A percentile compares a stretch with the other conserved stretches of the same genome.
These are phyloP conservation scores for Oceanodroma leucorhoa DNA, from an alignment of 2,797 vertebrate species.

Conservation along the genomic window DNA sequence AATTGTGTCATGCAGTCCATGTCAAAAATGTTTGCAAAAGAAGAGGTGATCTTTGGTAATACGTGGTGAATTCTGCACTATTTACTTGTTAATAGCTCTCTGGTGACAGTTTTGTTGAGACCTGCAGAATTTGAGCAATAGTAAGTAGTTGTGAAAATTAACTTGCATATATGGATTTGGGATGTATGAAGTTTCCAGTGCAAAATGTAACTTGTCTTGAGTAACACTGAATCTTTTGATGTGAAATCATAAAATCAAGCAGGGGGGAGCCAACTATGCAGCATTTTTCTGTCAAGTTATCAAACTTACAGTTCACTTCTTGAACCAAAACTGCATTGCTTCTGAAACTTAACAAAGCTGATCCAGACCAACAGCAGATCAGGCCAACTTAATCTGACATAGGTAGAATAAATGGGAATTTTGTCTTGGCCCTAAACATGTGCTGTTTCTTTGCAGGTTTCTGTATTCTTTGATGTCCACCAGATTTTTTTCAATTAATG, in stretches of 20 bases:
- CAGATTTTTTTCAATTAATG: slow-evolving; percentile 59
- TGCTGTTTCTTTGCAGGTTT: slow-evolving; percentile 72
- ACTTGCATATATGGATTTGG: slow-evolving; percentile 8
- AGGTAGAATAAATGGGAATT: slow-evolving; percentile 66
- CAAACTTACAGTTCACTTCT: slow-evolving; percentile 31
- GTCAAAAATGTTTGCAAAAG: background rate
- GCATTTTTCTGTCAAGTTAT: slow-evolving; percentile 48
- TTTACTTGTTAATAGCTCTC: background rate
- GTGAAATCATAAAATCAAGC: slow-evolving; percentile 22
- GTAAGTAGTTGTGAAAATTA: slow-evolving; percentile 18
- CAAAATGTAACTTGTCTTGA: slow-evolving; percentile 46
- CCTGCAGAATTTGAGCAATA: slow-evolving; percentile 1
- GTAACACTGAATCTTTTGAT: slow-evolving; percentile 19
- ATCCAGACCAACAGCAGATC: slow-evolving; percentile 48
- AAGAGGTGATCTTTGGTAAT: background rate
- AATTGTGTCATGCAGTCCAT: background rate
- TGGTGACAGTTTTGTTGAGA: background rate
- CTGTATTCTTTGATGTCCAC: slow-evolving; percentile 69
- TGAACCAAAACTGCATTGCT: slow-evolving; percentile 50
- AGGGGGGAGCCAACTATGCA: slow-evolving; percentile 62
- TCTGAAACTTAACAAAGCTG: slow-evolving; percentile 39
- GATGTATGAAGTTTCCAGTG: slow-evolving; percentile 43
- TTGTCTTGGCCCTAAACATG: slow-evolving; percentile 72
- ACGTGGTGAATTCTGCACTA: background rate
- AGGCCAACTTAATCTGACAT: slow-evolving; percentile 51